Evolutionary conservation across 2,888 invertebrate species (phyloP), one percentile per base, ranked within the genome.

Genomic region (Scaptomyza cyrtandrae): DNA sequence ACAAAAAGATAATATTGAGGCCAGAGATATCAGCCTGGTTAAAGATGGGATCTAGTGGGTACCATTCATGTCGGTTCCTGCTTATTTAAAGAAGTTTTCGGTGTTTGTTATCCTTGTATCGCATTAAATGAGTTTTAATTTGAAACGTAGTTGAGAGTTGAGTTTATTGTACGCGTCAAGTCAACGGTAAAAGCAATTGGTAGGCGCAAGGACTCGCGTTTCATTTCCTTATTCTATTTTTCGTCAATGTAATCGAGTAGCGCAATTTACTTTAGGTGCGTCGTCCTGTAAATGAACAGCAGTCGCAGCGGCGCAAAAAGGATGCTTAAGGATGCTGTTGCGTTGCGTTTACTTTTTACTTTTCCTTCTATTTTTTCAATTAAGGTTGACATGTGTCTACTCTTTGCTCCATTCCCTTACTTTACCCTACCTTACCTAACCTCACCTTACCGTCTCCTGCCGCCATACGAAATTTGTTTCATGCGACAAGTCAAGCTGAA

Each of bases 91-190:
- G 69, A 54, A 33, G 60, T 59, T 54, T 16, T 33, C 29, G n/a
- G 29, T 55, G 45, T 56, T 61, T 72, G 63, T 66, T 65, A 24
- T 60, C 58, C 61, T 60, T 78, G 80, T 68, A 78, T 80, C 75
- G 86, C 74, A 75, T 78, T 86, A 85, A 85, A 85, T 86, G 85
- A 69, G 80, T 72, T 86, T 86, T 78, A 86, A 84, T 85, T 80
- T 85, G 80, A 80, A 76, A 76, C 85, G 85, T 78, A 86, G 78
- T 78, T 67, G 62, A 68, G 55, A 68, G 33, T 63, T 33, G 43
- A 24, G 35, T 49, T 58, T 43, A 41, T 59, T 88, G 85, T 87
- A 50, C 59, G 45, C 70, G 75, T 37, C 69, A 83, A 86, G 79
- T 87, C 79, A 80, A 79, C 69, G 73, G 63, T 79, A 60, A 78